These are phyloP conservation scores for Mionectes macconnelli DNA, from an alignment of 2,113 vertebrate genomes.

Conservation along the genomic window DNA sequence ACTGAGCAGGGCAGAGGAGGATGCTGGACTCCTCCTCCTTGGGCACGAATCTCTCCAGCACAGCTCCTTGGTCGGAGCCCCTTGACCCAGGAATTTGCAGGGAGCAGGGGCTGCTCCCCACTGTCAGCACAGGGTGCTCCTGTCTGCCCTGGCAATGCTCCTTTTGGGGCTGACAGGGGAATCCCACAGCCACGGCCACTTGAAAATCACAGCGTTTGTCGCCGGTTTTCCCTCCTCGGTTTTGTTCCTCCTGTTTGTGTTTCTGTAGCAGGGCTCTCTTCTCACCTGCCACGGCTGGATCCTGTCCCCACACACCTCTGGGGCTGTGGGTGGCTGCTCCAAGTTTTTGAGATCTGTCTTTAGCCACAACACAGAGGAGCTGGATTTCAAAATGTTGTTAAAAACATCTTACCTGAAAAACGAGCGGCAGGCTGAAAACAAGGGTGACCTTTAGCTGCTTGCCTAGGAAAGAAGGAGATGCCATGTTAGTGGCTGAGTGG, in stretches of 20 bases:
- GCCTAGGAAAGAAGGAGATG: slow-evolving; percentile 25
- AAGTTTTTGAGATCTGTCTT: background rate
- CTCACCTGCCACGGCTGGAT: background rate
- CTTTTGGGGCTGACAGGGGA: background rate
- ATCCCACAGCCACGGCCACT: background rate
- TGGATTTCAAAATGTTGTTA: background rate
- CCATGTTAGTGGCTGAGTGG: background rate
- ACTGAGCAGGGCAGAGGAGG: background rate
- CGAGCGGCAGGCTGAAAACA: slow-evolving; percentile 11
- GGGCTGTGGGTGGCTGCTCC: background rate
- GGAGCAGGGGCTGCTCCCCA: fast-evolving
- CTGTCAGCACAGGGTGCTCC: fast-evolving
- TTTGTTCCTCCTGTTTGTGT: background rate
- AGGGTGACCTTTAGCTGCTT: slow-evolving; percentile 5
- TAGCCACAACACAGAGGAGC: background rate
- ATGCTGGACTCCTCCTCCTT: background rate
- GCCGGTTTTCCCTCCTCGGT: background rate
- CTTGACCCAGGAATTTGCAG: background rate
- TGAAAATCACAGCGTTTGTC: fast-evolving
- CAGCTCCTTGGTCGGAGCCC: no score
- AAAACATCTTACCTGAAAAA: slow-evolving; percentile 62
- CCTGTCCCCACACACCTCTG: background rate
- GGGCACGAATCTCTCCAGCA: fast-evolving
- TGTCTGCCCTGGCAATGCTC: background rate
- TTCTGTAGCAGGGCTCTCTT: background rate